phyloP scores from a whole-genome alignment of 2,113 vertebrate species.

The Hippocampus comes region DNA sequence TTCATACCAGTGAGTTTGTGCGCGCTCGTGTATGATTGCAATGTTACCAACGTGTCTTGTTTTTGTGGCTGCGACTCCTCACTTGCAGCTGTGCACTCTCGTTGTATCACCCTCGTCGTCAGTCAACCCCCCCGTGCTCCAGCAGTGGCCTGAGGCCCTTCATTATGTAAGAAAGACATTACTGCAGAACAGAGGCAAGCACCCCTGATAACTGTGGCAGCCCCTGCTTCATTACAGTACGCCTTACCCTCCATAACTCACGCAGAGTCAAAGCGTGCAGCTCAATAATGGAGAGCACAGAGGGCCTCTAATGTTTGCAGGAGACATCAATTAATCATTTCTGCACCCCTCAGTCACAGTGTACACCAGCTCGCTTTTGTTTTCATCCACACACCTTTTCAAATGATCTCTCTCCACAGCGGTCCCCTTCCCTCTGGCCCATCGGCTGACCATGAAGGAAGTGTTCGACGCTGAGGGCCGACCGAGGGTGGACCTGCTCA shows the following conservation, averaged over 20 bases:
- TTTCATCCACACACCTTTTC: constrained; percentile 5
- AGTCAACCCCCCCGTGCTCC: constrained; percentile 53
- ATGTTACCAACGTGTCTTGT: constrained; percentile 16
- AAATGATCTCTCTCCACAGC: constrained; percentile 48
- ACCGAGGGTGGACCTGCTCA: constrained; percentile 79
- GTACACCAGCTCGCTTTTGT: neutral
- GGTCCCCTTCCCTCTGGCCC: constrained; percentile 81
- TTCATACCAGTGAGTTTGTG: constrained; percentile 35
- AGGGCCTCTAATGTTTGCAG: constrained; percentile 18
- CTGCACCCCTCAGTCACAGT: neutral
- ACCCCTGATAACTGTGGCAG: constrained; percentile 53
- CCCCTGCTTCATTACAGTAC: constrained; percentile 37
- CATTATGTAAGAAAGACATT: constrained; percentile 73
- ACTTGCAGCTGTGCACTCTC: constrained; percentile 62
- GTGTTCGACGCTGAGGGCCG: constrained; percentile 79
- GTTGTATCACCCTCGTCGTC: constrained; percentile 60
- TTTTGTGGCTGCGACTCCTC: constrained; percentile 41
- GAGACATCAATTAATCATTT: constrained; percentile 37
- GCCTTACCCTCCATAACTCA: constrained; percentile 20
- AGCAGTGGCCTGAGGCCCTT: constrained; percentile 62
- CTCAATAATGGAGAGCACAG: constrained; percentile 29
- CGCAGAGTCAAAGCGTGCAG: constrained; percentile 16
- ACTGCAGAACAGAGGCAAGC: constrained; percentile 62
- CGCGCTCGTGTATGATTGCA: constrained; percentile 10
- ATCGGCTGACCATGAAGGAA: constrained; percentile 80